These are phyloP conservation scores for Mugil cephalus DNA, from an alignment of 2,113 vertebrate genomes.

Conservation along the genomic window DNA sequence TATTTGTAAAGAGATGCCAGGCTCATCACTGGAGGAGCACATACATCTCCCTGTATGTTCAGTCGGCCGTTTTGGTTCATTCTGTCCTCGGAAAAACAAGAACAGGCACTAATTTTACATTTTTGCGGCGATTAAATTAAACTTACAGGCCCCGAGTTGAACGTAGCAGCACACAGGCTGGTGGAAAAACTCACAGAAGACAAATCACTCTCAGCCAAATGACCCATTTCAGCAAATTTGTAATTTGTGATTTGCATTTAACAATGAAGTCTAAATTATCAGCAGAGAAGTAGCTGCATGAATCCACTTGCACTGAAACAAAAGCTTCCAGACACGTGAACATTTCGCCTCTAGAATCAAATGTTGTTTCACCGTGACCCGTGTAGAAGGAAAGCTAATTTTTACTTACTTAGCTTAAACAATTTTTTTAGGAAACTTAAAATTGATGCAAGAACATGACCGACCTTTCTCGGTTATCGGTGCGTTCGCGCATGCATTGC, in stretches of 20 bases:
- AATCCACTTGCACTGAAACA: slow-evolving; percentile 49
- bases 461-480: no score
- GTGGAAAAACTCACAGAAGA: not conserved
- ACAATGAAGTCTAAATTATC: slow-evolving; percentile 55
- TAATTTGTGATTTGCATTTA: slow-evolving; percentile 32
- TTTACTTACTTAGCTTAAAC: no score
- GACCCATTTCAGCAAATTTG: slow-evolving; percentile 23
- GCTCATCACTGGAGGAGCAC: slow-evolving; percentile 66
- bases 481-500: no score
- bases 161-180: slow-evolving; percentile 11
- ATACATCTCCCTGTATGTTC: slow-evolving; percentile 39
- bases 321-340: slow-evolving; percentile 3
- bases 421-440: no score
- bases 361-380: no score
- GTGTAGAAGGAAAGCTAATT: no score
- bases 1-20: slow-evolving; percentile 60
- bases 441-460: no score
- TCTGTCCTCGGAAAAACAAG: slow-evolving; percentile 2
- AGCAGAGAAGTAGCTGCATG: slow-evolving; percentile 31
- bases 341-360: slow-evolving; percentile 19
- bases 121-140: slow-evolving; percentile 23
- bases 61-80: slow-evolving; percentile 37
- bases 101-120: slow-evolving; percentile 8
- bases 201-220: slow-evolving; percentile 1
- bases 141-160: slow-evolving; percentile 17